phyloP scores from a whole-genome alignment of 2,113 vertebrate species.

The Raja brachyura region DNA sequence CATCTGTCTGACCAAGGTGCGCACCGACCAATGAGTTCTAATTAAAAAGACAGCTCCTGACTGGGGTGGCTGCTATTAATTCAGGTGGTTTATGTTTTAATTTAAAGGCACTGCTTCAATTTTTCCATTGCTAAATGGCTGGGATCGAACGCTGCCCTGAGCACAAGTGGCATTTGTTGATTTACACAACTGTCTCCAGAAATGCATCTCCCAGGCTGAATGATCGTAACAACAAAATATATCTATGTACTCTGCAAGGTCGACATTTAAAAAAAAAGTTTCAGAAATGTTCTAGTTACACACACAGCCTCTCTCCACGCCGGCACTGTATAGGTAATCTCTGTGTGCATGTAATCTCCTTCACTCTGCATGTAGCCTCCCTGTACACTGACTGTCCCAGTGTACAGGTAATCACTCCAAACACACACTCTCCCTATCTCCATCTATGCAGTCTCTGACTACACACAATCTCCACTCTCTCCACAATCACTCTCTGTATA shows the following conservation, averaged over 20 bases:
- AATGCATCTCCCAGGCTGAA: neutral
- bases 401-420: neutral
- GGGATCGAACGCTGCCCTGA: neutral
- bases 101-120: constrained; percentile 2
- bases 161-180: neutral
- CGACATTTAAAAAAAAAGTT: neutral
- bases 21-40: constrained; percentile 40
- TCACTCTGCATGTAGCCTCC: neutral
- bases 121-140: neutral
- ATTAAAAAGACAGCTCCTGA: constrained; percentile 35
- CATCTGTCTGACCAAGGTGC: constrained; percentile 44
- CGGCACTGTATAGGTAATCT: neutral
- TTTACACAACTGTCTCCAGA: neutral
- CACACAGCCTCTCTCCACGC: neutral
- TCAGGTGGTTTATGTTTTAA: neutral
- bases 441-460: too few relatives aligned
- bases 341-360: neutral
- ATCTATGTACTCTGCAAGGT: neutral
- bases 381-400: neutral
- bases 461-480: too few relatives aligned
- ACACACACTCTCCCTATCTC: too few relatives aligned
- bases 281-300: neutral
- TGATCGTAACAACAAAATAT: neutral
- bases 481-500: too few relatives aligned
- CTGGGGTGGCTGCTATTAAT: constrained; percentile 20